Base-by-base conservation (phyloP, 2,113 vertebrate genomes). In the Gallinago jamesoni region DNA sequence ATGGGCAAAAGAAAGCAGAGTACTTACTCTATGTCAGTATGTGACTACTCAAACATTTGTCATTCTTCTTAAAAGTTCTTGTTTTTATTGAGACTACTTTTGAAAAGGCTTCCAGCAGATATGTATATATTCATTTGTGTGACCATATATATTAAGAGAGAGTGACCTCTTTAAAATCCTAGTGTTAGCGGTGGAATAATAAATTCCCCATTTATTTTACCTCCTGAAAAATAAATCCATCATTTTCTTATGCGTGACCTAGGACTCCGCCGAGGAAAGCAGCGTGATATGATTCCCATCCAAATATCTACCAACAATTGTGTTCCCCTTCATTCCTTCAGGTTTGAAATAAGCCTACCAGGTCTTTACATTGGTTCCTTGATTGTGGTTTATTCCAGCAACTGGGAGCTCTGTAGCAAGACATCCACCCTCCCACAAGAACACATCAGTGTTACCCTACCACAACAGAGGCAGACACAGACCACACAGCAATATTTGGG, bases 31-130 rank as follows among this genome's bases (percentile, higher is more conserved):
- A 2, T 89, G 73, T 78, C 84, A 78, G 12, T 63, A 9, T 24
- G 39, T 77, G 63, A 81, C 56, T 85, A 66, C 31, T 84, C 62
- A 93, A 87, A 56, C 23, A 27, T 90, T 92, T 87, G 28, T 89
- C 72, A 67, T 90, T 86, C 43, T 39, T 74, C 55, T 81, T 86
- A 70, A 50, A 60, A 70, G 41, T 89, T 67, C 33, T 73, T 94
- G 59, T 11, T 93, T 90, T 90, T 70, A 37, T 67, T 83, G 16
- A 90, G 76, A 91, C 75, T 78, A 43, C 22, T 94, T 96, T 83
- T 84, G 48, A 70, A 92, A 81, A 81, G 35, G 23, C 47, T 95
- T 94, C 81, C 93, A 93, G 60, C 56, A 82, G 78, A 47, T 75
- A 84, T 28, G 15, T 78, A 75, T 87, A 52, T 55, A 84, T 94